phyloP scores from a whole-genome alignment of 2,888 invertebrate genomes.

The Cinara cedri region DNA sequence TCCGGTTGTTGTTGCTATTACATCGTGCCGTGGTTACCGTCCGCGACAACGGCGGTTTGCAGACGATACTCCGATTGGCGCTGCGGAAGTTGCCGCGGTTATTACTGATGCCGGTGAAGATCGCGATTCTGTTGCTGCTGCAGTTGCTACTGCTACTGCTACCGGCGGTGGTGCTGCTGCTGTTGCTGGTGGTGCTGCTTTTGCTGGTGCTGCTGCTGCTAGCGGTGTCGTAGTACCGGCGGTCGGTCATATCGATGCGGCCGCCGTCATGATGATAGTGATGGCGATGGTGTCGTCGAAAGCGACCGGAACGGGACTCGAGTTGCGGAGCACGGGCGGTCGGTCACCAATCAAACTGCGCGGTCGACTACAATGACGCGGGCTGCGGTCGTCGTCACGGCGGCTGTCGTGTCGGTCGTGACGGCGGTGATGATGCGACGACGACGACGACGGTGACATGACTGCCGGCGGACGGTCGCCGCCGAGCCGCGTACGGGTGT shows the following conservation, averaged over 20 bases:
- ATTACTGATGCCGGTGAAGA: background rate
- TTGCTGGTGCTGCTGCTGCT: background rate
- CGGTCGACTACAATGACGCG: background rate
- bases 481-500: background rate
- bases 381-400: background rate
- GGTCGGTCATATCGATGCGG: slow-evolving; percentile 20
- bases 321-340: too few relatives aligned
- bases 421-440: background rate
- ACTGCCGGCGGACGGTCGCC: slow-evolving; percentile 7
- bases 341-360: background rate
- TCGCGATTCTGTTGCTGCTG: too few relatives aligned
- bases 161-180: background rate
- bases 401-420: background rate
- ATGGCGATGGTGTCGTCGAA: too few relatives aligned
- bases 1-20: background rate
- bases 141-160: background rate
- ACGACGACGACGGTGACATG: slow-evolving; percentile 5
- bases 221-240: background rate
- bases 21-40: background rate
- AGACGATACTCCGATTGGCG: too few relatives aligned
- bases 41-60: background rate
- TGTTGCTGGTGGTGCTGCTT: background rate
- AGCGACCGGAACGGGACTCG: background rate
- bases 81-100: background rate
- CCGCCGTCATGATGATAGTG: background rate